Evolutionary conservation across 2,888 invertebrate species (phyloP).

Genomic region (Platycheirus albimanus): DNA sequence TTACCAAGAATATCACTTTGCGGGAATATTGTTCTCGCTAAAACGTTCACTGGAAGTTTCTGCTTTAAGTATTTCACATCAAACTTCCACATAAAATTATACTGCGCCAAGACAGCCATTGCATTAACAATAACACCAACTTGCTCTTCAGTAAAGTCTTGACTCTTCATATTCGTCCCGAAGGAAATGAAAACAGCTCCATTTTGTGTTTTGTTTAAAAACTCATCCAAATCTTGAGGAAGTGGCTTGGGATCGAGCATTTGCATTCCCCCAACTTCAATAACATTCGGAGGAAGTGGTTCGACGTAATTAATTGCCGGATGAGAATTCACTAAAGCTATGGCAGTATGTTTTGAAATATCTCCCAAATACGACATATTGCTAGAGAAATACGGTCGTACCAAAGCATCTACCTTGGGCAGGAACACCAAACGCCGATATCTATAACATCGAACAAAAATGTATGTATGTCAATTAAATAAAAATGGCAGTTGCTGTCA

Average conservation of each 20-base stretch:
- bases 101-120: conserved; percentile 77
- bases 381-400: conserved; percentile 68
- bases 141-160: conserved; percentile 63
- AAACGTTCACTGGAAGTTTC: conserved; percentile 75
- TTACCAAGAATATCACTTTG: conserved; percentile 78
- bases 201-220: conserved; percentile 77
- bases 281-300: conserved; percentile 80
- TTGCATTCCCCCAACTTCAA: conserved; percentile 81
- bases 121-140: conserved; percentile 57
- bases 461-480: no score
- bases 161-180: conserved; percentile 78
- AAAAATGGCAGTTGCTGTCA: no score
- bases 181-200: conserved; percentile 80
- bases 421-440: conserved; percentile 49
- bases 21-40: conserved; percentile 56
- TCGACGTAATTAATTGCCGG: conserved; percentile 78
- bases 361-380: conserved; percentile 73
- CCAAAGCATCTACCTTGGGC: conserved; percentile 74
- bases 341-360: conserved; percentile 74
- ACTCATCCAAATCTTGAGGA: conserved; percentile 76
- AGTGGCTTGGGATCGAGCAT: conserved; percentile 77
- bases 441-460: conserved; percentile 16
- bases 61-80: conserved; percentile 62
- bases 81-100: conserved; percentile 81
- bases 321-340: conserved; percentile 80